Base-by-base conservation (phyloP, 2,113 vertebrate species). In the Spilogale gracilis region DNA sequence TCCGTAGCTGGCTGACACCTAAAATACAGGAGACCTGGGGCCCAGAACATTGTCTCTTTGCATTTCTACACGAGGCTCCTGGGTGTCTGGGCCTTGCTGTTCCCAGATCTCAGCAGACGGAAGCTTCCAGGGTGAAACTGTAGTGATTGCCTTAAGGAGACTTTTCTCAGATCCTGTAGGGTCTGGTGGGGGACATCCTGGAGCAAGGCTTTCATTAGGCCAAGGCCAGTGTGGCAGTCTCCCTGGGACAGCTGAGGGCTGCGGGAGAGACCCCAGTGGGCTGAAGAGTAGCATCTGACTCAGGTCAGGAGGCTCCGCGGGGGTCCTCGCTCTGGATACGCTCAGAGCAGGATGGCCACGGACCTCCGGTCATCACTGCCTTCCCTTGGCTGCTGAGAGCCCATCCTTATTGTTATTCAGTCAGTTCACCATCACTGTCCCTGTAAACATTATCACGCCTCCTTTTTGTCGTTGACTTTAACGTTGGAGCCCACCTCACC, bases 331-430 rank as follows among this genome's bases (percentile, higher is more conserved):
- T 71, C 50, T 0, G 0, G 30, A 58, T 5, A 18, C 25, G 12
- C 73, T 87, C 56, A 8, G 61, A 1, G 0, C 52, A 23, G 30
- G 25, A 17, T 0, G 0, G 32, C 45, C 52, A 18, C 0, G 0
- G 88, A 71, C 88, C 74, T 73, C 89, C 95, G 69, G 76, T n/a
- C 80, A 61, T 95, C 61, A 52, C 69, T 85, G 50, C 30, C 52
- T 30, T 81, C 76, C 73, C 78, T 56, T 61, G 74, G 84, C 69
- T 65, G 60, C 86, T 2, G 54, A 78, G 87, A 61, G 1, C 9
- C 12, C 27, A 2, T 65, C 50, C 73, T 94, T 43, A 11, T 79
- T 73, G 56, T 63, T 32, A 50, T 20, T 54, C 82, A 21, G 52
- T 74, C 88, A 56, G 83, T 92, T 92, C 58, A 27, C 87, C 73